Conservation (phyloP, 2,113 vertebrate genomes). For the Cyprinodon variegatus region DNA sequence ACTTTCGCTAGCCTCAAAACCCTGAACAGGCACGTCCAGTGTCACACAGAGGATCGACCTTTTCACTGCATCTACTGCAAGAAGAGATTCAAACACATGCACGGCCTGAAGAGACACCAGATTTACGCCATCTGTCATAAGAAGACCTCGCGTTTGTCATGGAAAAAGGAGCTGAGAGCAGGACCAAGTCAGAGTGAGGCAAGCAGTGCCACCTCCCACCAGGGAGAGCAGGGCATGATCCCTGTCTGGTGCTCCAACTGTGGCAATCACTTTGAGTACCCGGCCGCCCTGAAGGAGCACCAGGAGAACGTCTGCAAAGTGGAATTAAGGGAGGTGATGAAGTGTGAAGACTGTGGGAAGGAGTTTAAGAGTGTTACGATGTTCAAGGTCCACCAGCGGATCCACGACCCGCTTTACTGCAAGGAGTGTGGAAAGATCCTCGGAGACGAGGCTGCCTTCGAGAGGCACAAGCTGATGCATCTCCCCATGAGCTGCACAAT, state of each 20-base stretch:
- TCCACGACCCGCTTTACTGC: slow-evolving; percentile 76
- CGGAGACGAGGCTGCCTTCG: slow-evolving; percentile 60
- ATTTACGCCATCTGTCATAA: slow-evolving; percentile 75
- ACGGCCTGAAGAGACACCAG: slow-evolving; percentile 76
- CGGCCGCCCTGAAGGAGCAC: slow-evolving; percentile 66
- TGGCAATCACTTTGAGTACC: slow-evolving; percentile 71
- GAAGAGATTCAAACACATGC: slow-evolving; percentile 75
- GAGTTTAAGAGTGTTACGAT: slow-evolving; percentile 74
- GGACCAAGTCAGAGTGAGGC: slow-evolving; percentile 13
- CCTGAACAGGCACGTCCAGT: slow-evolving; percentile 70
- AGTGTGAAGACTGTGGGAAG: slow-evolving; percentile 66
- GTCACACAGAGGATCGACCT: slow-evolving; percentile 73
- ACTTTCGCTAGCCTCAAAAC: slow-evolving; percentile 69
- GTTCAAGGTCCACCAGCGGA: slow-evolving; percentile 76
- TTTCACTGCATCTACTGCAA: slow-evolving; percentile 76
- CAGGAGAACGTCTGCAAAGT: slow-evolving; percentile 68
- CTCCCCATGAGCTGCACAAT: slow-evolving; percentile 73
- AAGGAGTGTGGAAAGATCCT: slow-evolving; percentile 78
- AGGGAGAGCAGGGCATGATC: slow-evolving; percentile 33
- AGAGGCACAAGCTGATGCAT: slow-evolving; percentile 78
- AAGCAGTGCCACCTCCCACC: background rate
- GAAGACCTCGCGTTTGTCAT: slow-evolving; percentile 54
- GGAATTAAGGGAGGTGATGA: slow-evolving; percentile 62
- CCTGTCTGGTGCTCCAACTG: slow-evolving; percentile 76
- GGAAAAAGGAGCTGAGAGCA: slow-evolving; percentile 50